A percentile compares a stretch with the other conserved stretches of the same genome.
Evolutionary conservation across 2,888 invertebrate genomes (phyloP).

Genomic region (Dynastes hyllus): DNA sequence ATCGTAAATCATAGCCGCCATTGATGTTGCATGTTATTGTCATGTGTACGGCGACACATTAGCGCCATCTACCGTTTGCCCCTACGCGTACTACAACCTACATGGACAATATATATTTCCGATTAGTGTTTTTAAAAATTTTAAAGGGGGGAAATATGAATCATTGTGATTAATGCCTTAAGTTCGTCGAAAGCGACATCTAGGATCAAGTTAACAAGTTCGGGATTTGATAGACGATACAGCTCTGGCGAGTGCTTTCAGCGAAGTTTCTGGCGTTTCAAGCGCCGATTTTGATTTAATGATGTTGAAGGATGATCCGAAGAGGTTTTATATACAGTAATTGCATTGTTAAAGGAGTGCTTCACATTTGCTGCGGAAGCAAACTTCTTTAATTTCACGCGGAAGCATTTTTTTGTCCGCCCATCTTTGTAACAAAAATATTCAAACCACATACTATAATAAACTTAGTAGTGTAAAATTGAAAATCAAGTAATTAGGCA

Average conservation of each 20-base stretch:
- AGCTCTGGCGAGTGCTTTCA: conserved; percentile 8
- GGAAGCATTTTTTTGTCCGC: too few relatives aligned
- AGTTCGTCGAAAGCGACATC: conserved; percentile 28
- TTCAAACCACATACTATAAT: too few relatives aligned
- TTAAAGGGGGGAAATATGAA: conserved; percentile 1
- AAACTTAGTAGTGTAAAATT: too few relatives aligned
- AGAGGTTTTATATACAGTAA: background rate
- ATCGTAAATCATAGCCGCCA: conserved; percentile 55
- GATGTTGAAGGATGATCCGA: conserved; percentile 3
- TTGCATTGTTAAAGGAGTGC: too few relatives aligned
- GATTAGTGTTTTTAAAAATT: too few relatives aligned
- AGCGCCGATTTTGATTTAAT: conserved; percentile 8
- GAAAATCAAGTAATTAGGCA: too few relatives aligned
- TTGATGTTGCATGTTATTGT: conserved; percentile 56
- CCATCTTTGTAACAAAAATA: background rate
- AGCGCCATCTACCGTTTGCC: conserved; percentile 57
- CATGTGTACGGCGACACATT: conserved; percentile 54
- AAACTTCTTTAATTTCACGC: too few relatives aligned
- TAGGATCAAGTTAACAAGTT: conserved; percentile 20
- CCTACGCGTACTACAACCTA: conserved; percentile 23
- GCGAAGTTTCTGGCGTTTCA: conserved; percentile 2
- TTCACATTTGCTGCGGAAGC: too few relatives aligned
- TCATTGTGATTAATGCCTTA: conserved; percentile 49
- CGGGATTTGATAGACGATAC: conserved; percentile 10
- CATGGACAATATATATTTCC: too few relatives aligned